Evolutionary conservation across 2,888 invertebrate genomes (phyloP), one percentile per base, ranked within the genome.

Genomic region (Conops quadrifasciatus): DNA sequence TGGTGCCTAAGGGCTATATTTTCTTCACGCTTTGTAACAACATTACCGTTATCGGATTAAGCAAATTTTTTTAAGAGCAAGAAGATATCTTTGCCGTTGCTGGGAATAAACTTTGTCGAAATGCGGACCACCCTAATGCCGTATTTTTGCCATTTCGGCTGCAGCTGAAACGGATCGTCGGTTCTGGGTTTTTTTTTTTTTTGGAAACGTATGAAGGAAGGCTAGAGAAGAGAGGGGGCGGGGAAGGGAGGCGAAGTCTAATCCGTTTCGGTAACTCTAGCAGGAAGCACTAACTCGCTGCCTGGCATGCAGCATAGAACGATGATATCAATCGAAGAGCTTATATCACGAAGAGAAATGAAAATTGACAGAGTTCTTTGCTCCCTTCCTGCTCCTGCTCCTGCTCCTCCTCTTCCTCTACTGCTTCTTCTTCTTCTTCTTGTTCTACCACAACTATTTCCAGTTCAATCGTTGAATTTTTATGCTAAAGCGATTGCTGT

Each of bases 371-470:
- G 19, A 30, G 0, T n/a, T 30, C 11, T 36, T 51, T 9, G 51
- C 49, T 49, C 15, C 16, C n/a, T 51, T 51, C 15, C n/a, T n/a
- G n/a, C n/a, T n/a, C n/a, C n/a, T n/a, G n/a, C n/a, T n/a, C n/a
- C n/a, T n/a, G 28, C 28, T 26, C 11, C n/a, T 11, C 3, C n/a
- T 26, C 5, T n/a, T 30, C 15, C 19, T n/a, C 1, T 26, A 13
- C 1, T 24, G 2, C 2, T 19, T 24, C 16, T 47, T 21, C 15
- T 24, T 1, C 11, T 43, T 45, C 5, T 59, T 59, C 26, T 13
- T 5, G 45, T 62, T 15, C 28, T 43, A 70, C 53, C 63, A 53
- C 69, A 70, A 63, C 36, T 47, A 63, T 63, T 62, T 63, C 45
- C 59, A 58, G 15, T 36, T 19, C 28, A 36, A 66, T 53, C 53